Conservation (phyloP, 1,140 invertebrate genomes). For the Rhyzopertha dominica region DNA sequence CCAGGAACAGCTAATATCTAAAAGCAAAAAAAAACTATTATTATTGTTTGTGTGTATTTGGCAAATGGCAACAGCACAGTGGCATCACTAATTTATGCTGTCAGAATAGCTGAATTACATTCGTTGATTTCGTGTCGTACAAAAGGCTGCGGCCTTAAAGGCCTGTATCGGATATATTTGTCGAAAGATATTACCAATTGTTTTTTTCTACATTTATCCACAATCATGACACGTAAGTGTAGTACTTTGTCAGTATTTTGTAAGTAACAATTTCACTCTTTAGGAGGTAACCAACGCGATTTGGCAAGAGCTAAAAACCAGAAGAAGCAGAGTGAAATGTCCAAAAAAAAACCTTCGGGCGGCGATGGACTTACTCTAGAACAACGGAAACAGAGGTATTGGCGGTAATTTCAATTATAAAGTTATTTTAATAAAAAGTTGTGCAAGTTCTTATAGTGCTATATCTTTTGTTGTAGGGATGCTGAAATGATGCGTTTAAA, state of each 20-base stretch:
- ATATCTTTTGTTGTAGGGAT: conserved; percentile 57
- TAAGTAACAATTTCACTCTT: conserved; percentile 23
- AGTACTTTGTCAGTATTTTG: conserved; percentile 6
- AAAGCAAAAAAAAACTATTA: no score
- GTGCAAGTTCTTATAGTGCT: conserved; percentile 10
- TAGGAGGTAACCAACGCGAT: conserved; percentile 82
- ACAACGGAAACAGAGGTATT: conserved; percentile 75
- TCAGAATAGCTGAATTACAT: no score
- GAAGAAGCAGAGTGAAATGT: conserved; percentile 68
- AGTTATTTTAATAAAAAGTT: conserved; percentile 8
- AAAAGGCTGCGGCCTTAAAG: conserved; percentile 39
- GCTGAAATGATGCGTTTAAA: conserved; percentile 78
- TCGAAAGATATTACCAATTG: conserved; percentile 17
- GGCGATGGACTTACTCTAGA: conserved; percentile 69
- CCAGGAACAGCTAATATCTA: no score
- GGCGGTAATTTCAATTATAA: conserved; percentile 17
- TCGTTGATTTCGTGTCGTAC: no score
- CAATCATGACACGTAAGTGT: conserved; percentile 41
- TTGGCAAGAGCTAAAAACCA: conserved; percentile 75
- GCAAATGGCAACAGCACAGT: no score
- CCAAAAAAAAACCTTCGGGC: conserved; percentile 61
- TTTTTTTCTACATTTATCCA: conserved; percentile 14
- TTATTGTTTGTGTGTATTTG: no score
- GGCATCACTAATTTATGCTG: no score
- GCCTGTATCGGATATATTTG: conserved; percentile 17